Conservation (phyloP, 2,888 invertebrate species). For the Nephrocerus scutellatus region DNA sequence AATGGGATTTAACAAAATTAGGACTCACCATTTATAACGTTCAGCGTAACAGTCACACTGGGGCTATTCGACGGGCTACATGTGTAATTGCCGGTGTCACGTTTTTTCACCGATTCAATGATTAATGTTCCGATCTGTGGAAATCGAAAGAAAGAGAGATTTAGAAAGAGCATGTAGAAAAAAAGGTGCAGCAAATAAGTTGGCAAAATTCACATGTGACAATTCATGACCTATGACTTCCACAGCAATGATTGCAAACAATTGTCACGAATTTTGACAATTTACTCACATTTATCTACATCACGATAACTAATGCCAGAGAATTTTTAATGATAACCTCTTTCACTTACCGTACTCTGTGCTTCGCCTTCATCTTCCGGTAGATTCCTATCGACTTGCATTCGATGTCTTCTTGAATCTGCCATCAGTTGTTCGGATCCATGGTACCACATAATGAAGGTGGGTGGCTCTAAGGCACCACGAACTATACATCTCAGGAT, state of each 20-base stretch:
- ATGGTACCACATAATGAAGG: slow-evolving; percentile 93
- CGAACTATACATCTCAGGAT: slow-evolving; percentile 83
- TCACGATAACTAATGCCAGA: too few relatives aligned
- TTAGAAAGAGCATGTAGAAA: slow-evolving; percentile 10
- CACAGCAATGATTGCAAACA: background rate
- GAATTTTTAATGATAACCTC: background rate
- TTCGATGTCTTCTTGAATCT: slow-evolving; percentile 44
- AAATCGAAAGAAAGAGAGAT: slow-evolving; percentile 6
- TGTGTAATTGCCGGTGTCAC: slow-evolving; percentile 72
- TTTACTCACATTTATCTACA: too few relatives aligned
- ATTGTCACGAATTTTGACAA: background rate
- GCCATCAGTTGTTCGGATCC: slow-evolving; percentile 44
- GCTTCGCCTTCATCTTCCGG: slow-evolving; percentile 41
- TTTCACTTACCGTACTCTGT: slow-evolving; percentile 43
- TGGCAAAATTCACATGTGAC: background rate
- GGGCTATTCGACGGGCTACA: slow-evolving; percentile 91
- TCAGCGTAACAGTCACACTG: slow-evolving; percentile 81
- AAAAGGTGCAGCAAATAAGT: background rate
- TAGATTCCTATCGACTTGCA: slow-evolving; percentile 44
- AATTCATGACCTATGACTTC: background rate
- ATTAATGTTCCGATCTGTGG: slow-evolving; percentile 48
- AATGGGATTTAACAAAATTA: too few relatives aligned
- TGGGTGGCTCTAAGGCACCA: slow-evolving; percentile 83
- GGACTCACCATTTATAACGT: slow-evolving; percentile 82
- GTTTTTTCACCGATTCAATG: slow-evolving; percentile 48